These are phyloP conservation scores for Pterostichus niger DNA, from an alignment of 2,888 invertebrate species.

Conservation along the genomic window DNA sequence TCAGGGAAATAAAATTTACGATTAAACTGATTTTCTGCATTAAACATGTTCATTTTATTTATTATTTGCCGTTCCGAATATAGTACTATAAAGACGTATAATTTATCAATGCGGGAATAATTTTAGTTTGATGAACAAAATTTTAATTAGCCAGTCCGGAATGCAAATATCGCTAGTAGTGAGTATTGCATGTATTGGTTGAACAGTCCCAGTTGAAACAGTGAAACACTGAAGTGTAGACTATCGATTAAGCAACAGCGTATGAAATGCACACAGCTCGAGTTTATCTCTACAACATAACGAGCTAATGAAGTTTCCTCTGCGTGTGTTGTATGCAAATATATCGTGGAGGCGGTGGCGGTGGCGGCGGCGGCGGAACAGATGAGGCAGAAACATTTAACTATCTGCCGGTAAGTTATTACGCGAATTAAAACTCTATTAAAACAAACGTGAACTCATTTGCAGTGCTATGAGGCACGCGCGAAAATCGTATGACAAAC, in stretches of 20 bases:
- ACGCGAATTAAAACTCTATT: conserved; percentile 58
- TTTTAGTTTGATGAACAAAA: neutral
- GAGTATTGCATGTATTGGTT: neutral
- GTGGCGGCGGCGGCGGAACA: conserved; percentile 27
- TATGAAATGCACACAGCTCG: conserved; percentile 3
- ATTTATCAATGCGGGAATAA: too few relatives aligned
- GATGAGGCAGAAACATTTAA: conserved; percentile 51
- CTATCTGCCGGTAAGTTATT: conserved; percentile 51
- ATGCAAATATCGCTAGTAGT: neutral
- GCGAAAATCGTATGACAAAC: conserved; percentile 38
- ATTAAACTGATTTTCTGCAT: too few relatives aligned
- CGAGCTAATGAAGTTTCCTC: conserved; percentile 34
- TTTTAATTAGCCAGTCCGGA: conserved; percentile 3
- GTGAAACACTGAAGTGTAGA: neutral
- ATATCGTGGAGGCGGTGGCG: neutral
- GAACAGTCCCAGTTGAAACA: neutral
- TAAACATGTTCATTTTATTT: too few relatives aligned
- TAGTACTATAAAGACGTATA: too few relatives aligned
- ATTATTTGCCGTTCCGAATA: too few relatives aligned
- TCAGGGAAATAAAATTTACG: too few relatives aligned
- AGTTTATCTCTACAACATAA: conserved; percentile 12
- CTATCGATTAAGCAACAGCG: conserved; percentile 2
- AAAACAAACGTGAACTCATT: conserved; percentile 58
- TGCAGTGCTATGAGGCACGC: conserved; percentile 48
- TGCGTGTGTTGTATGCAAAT: conserved; percentile 39